These are phyloP conservation scores for Anarrhichthys ocellatus DNA, from an alignment of 2,113 vertebrate species.

Conservation along the genomic window DNA sequence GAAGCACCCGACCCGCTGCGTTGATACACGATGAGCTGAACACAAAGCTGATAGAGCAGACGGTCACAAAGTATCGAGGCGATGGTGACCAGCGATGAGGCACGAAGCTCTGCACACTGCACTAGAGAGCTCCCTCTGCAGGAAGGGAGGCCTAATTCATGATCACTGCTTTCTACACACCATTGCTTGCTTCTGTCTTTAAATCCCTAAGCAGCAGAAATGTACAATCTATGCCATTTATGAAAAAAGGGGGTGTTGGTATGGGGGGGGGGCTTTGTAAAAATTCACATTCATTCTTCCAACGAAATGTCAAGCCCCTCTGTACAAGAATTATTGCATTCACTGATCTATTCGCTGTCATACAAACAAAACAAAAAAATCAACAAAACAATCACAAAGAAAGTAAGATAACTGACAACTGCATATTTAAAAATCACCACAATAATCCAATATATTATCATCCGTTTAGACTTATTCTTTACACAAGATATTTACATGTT, in stretches of 20 bases:
- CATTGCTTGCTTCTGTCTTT: slow-evolving; percentile 53
- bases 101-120: slow-evolving; percentile 69
- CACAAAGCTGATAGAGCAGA: slow-evolving; percentile 10
- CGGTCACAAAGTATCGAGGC: slow-evolving; percentile 8
- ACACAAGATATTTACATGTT: slow-evolving; percentile 80
- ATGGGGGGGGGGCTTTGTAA: slow-evolving; percentile 42
- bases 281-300: slow-evolving; percentile 82
- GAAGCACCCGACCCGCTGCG: slow-evolving; percentile 2
- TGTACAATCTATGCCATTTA: slow-evolving; percentile 75
- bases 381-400: slow-evolving; percentile 47
- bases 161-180: slow-evolving; percentile 68
- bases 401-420: slow-evolving; percentile 52
- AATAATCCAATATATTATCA: slow-evolving; percentile 83
- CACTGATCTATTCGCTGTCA: slow-evolving; percentile 72
- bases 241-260: slow-evolving; percentile 9
- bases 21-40: slow-evolving; percentile 3
- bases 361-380: slow-evolving; percentile 61
- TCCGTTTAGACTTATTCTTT: slow-evolving; percentile 80
- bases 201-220: slow-evolving; percentile 76
- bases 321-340: slow-evolving; percentile 83
- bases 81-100: slow-evolving; percentile 65
- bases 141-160: slow-evolving; percentile 67
- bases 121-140: slow-evolving; percentile 68
- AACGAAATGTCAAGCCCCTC: slow-evolving; percentile 71
- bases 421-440: slow-evolving; percentile 80